Evolutionary conservation across 2,113 vertebrate species (phyloP).

Genomic region (Mobula birostris): DNA sequence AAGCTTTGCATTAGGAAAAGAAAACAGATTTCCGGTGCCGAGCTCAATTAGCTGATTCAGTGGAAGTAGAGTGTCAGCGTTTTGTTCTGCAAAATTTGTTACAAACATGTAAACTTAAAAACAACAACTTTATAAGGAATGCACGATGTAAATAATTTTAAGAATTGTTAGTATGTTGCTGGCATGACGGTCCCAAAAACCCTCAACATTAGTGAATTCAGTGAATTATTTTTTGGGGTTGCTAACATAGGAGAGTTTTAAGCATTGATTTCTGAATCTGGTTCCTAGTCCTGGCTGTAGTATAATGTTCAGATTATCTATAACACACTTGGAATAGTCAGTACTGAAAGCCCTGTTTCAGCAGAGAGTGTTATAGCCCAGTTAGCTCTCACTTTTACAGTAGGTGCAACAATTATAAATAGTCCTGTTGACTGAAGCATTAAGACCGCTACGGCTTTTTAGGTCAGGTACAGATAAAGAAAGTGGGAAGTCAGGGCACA

Average conservation of each 20-base stretch:
- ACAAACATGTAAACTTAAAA: neutral
- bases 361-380: neutral
- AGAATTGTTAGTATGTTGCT: neutral
- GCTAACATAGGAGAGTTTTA: neutral
- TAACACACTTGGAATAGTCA: neutral
- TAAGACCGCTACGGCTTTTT: neutral
- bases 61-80: neutral
- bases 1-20: neutral
- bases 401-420: constrained; percentile 19
- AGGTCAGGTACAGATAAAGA: constrained; percentile 15
- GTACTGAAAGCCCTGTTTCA: neutral
- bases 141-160: neutral
- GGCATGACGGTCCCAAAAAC: neutral
- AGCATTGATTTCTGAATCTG: neutral
- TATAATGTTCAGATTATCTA: constrained; percentile 5
- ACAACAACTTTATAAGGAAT: neutral
- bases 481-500: constrained; percentile 43
- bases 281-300: neutral
- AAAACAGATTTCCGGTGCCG: neutral
- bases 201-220: neutral
- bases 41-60: neutral
- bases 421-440: neutral
- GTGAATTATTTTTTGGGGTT: neutral
- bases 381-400: neutral
- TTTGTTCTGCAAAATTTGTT: neutral